Evolutionary conservation across 2,113 vertebrate genomes (phyloP).

Genomic region (Prunella fulvescens): DNA sequence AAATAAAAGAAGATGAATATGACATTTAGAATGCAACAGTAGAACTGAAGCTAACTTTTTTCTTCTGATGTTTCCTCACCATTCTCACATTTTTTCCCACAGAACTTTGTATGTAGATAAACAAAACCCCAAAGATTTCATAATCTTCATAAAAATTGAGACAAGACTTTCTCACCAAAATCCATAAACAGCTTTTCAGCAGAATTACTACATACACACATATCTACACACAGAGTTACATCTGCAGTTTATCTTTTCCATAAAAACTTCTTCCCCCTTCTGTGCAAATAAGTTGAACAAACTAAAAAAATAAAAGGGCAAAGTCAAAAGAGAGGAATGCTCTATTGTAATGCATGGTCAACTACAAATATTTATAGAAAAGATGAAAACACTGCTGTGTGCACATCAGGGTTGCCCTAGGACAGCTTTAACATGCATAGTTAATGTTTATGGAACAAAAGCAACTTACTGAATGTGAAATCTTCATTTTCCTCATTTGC

Average conservation of each 20-base stretch:
- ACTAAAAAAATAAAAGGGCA: not conserved
- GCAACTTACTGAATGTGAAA: not conserved
- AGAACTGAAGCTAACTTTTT: not conserved
- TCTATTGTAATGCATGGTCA: slow-evolving; percentile 31
- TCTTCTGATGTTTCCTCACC: not conserved
- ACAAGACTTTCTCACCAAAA: not conserved
- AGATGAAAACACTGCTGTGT: slow-evolving; percentile 17
- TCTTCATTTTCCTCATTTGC: not conserved
- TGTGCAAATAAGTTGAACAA: slow-evolving; percentile 21
- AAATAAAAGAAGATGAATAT: slow-evolving; percentile 10
- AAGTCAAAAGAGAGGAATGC: slow-evolving; percentile 45
- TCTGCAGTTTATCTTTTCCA: slow-evolving; percentile 13
- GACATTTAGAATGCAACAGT: not conserved
- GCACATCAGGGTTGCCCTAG: not conserved
- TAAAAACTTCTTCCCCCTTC: not conserved
- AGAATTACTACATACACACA: not conserved
- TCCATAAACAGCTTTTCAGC: not conserved
- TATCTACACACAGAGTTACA: not conserved
- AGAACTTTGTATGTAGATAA: not conserved
- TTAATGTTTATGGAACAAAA: slow-evolving; percentile 41
- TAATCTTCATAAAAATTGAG: not conserved
- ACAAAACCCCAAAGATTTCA: not conserved
- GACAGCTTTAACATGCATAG: not conserved
- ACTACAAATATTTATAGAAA: slow-evolving; percentile 54
- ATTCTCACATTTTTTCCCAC: not conserved